Evolutionary conservation across 1,140 invertebrate genomes (phyloP), one percentile per base, ranked within the genome.

Genomic region (Campodea augens): DNA sequence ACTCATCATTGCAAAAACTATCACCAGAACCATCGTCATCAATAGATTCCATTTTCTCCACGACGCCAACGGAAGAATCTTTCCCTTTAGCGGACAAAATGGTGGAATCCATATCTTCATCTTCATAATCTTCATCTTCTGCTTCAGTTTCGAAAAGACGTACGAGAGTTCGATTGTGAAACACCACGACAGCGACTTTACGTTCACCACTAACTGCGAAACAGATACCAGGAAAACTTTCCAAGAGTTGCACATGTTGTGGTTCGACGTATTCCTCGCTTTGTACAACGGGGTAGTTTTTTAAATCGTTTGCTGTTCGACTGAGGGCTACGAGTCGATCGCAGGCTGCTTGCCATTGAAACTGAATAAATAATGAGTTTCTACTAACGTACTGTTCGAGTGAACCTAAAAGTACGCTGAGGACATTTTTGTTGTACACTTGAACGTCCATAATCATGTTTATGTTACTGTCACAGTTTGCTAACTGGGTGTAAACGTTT

Each of bases 111-210:
- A 60, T 57, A 24, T 57, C 60, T 2, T 69, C 79, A 25, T 81
- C 79, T 41, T 86, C 81, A 24, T 87, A 79, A 50, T 89, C 87
- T 50, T 92, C 89, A 4, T 83, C 82, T 55, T 89, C 85, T 0
- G 77, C 79, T 66, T 93, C 89, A 74, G 90, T 91, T 60, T 93
- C 86, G 55, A 86, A 83, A 25, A 92, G 67, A 47, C 82, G 68
- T 36, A 93, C 78, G 59, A 86, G 84, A 43, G 81, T 71, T 47
- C 68, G 66, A 51, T 73, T 83, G 54, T 82, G 77, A 15, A 81
- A 81, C 10, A 92, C 62, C 44, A 93, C 73, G 38, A 88, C 82
- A 7, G 85, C 78, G 20, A 93, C 84, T 68, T 90, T 88, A 29
- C 89, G 67, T 10, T 75, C 72, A 0, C 88, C 86, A 47, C 86